These are phyloP conservation scores for Prenolepis imparis DNA, from an alignment of 2,888 invertebrate species.

Conservation along the genomic window DNA sequence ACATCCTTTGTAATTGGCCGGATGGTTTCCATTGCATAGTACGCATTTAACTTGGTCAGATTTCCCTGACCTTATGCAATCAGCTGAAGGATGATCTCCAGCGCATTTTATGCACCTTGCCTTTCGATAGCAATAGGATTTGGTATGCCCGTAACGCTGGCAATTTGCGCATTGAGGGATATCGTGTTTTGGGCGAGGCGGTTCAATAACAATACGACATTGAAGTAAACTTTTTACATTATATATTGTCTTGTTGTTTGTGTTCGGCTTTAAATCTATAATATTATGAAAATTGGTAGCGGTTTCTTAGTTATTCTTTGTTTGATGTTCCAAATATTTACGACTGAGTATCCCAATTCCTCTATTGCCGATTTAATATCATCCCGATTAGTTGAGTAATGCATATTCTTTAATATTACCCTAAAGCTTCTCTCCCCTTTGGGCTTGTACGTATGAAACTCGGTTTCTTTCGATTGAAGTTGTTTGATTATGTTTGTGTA, in stretches of 20 bases:
- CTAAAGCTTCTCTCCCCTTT: background rate
- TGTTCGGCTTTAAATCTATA: background rate
- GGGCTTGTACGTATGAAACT: background rate
- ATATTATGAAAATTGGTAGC: background rate
- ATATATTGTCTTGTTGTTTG: background rate
- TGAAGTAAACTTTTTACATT: too few relatives aligned
- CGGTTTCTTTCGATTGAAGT: background rate
- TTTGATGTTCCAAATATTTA: background rate
- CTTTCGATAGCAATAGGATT: background rate
- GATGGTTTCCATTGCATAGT: background rate
- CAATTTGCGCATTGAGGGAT: background rate
- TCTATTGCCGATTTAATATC: background rate
- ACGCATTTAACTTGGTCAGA: background rate
- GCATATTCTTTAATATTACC: background rate
- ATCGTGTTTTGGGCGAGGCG: background rate
- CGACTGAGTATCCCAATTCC: background rate
- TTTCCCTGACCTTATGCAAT: background rate
- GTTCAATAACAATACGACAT: background rate
- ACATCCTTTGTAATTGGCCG: background rate
- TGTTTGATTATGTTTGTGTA: background rate
- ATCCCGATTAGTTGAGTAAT: background rate
- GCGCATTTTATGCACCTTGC: too few relatives aligned
- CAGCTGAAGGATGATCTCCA: too few relatives aligned
- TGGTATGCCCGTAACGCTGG: background rate
- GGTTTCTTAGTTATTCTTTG: background rate